These are phyloP conservation scores for Tipula unca DNA, from an alignment of 2,888 invertebrate genomes.

Conservation along the genomic window DNA sequence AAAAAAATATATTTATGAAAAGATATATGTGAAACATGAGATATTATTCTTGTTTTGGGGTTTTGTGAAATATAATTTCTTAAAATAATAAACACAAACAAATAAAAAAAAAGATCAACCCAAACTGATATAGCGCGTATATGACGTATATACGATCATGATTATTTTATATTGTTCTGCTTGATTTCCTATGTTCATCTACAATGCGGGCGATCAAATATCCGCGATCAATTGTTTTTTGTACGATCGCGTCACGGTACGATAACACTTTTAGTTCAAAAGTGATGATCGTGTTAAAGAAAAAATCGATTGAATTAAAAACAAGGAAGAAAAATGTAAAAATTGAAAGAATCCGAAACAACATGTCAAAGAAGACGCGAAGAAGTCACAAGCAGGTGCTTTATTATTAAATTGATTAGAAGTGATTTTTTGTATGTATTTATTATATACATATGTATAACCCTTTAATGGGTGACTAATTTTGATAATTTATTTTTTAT, in stretches of 20 bases:
- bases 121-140: not conserved
- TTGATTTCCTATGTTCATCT: too few relatives aligned
- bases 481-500: not conserved
- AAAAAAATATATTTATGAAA: not conserved
- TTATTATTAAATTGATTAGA: slow-evolving; percentile 8
- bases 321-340: not conserved
- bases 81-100: not conserved
- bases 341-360: not conserved
- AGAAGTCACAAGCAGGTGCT: not conserved
- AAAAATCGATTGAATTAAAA: not conserved
- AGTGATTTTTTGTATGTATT: not conserved
- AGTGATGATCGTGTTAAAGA: not conserved
- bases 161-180: too few relatives aligned
- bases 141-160: too few relatives aligned
- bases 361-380: not conserved
- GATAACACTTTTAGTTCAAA: not conserved
- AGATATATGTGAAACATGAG: not conserved
- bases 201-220: not conserved
- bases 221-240: not conserved
- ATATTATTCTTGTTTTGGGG: not conserved
- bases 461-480: slow-evolving; percentile 14
- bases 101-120: not conserved
- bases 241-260: not conserved
- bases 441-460: not conserved
- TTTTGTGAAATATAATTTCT: not conserved